phyloP scores from a whole-genome alignment of 2,888 invertebrate species.

The Lathronympha strigana region DNA sequence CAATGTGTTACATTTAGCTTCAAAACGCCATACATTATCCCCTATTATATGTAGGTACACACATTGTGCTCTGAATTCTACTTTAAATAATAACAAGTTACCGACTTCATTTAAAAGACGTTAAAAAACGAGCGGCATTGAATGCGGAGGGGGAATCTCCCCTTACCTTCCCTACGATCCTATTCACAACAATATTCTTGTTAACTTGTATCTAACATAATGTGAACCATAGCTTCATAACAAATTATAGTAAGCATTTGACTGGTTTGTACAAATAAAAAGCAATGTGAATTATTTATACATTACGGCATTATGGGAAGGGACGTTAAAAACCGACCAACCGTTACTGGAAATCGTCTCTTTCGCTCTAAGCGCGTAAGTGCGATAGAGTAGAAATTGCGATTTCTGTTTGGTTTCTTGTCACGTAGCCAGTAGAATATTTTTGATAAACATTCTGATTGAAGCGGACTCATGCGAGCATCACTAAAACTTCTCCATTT shows the following conservation, averaged over 20 bases:
- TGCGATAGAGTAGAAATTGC: too few relatives aligned
- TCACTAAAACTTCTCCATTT: too few relatives aligned
- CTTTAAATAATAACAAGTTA: conserved; percentile 9
- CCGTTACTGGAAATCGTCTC: too few relatives aligned
- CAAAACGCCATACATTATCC: too few relatives aligned
- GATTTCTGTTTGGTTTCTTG: too few relatives aligned
- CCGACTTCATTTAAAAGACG: conserved; percentile 1
- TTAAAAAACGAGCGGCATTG: neutral
- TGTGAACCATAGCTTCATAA: neutral
- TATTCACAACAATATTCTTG: neutral
- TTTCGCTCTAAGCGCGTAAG: too few relatives aligned
- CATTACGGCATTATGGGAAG: neutral
- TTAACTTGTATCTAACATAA: neutral
- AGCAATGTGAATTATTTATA: neutral
- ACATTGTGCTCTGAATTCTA: neutral
- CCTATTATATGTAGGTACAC: too few relatives aligned
- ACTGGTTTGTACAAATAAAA: neutral
- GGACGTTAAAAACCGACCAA: conserved; percentile 30
- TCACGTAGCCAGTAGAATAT: too few relatives aligned
- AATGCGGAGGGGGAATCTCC: conserved; percentile 26
- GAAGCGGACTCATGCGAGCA: too few relatives aligned
- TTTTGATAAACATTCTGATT: too few relatives aligned
- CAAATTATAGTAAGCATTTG: neutral
- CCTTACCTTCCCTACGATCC: conserved; percentile 21
- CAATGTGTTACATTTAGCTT: too few relatives aligned